A percentile compares a stretch with the other conserved stretches of the same genome.
These are phyloP conservation scores for Ibidorhyncha struthersii DNA, from an alignment of 2,113 vertebrate species.

Conservation along the genomic window DNA sequence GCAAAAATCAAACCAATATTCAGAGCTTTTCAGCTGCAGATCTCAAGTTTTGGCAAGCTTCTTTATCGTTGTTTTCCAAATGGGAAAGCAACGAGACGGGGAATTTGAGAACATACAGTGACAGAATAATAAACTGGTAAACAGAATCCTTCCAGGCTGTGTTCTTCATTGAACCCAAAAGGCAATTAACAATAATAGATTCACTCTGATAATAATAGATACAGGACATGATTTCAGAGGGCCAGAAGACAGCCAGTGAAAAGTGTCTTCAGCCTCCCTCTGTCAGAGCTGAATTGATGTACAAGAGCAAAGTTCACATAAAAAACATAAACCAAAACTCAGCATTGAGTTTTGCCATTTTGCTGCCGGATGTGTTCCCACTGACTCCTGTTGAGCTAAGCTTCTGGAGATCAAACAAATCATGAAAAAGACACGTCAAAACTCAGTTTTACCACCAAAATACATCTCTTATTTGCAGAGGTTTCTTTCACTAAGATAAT, in stretches of 20 bases:
- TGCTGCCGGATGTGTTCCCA: not conserved
- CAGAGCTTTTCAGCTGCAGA: constrained; percentile 7
- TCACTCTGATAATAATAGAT: not conserved
- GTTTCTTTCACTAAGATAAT: not conserved
- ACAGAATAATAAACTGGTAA: not conserved
- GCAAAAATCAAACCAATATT: constrained; percentile 10
- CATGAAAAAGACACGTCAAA: not conserved
- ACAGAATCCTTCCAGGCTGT: not conserved
- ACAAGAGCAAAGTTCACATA: not conserved
- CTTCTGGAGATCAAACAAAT: not conserved
- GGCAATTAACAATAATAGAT: not conserved
- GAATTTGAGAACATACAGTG: constrained; percentile 1
- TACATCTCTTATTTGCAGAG: not conserved
- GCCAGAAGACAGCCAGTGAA: not conserved
- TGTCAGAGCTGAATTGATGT: not conserved
- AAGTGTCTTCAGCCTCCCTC: not conserved
- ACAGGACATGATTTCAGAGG: not conserved
- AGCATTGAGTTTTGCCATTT: not conserved
- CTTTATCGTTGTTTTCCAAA: not conserved
- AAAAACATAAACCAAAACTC: not conserved
- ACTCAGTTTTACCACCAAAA: not conserved
- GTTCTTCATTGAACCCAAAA: not conserved
- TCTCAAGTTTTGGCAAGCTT: not conserved
- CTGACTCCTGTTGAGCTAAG: not conserved
- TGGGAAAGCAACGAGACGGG: not conserved